A percentile compares a stretch with the other conserved stretches of the same genome.
Evolutionary conservation across 2,888 invertebrate species (phyloP).

Genomic region (Thymelicus sylvestris): DNA sequence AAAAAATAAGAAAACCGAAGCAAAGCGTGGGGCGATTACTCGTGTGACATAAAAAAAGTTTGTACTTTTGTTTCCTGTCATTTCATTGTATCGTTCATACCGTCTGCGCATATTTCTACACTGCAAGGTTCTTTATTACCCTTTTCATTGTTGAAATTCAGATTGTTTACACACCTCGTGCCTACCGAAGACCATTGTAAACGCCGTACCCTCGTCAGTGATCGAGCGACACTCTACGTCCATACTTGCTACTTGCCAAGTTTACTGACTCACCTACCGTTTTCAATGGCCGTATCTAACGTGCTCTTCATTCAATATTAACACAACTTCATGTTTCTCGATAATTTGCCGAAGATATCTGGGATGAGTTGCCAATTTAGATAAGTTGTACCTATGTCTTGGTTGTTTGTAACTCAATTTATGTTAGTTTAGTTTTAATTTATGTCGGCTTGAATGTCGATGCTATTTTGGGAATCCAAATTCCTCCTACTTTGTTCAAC

Average conservation of each 20-base stretch:
- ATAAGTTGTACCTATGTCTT: not conserved
- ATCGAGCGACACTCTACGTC: conserved; percentile 19
- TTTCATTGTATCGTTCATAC: too few relatives aligned
- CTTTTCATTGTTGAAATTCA: conserved; percentile 18
- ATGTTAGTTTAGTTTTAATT: not conserved
- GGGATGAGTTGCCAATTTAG: not conserved
- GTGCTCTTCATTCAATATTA: not conserved
- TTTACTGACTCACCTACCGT: conserved; percentile 1
- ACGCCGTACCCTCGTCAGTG: conserved; percentile 19
- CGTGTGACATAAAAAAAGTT: too few relatives aligned
- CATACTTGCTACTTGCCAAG: not conserved
- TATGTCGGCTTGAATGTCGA: not conserved
- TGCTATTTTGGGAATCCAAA: not conserved
- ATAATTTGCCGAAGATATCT: not conserved
- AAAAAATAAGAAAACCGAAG: too few relatives aligned
- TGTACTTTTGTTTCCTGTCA: too few relatives aligned
- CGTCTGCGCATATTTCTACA: too few relatives aligned
- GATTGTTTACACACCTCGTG: conserved; percentile 26
- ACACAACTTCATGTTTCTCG: not conserved
- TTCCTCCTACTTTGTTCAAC: too few relatives aligned
- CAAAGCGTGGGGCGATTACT: too few relatives aligned
- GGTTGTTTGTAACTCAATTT: not conserved
- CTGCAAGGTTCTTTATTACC: not conserved
- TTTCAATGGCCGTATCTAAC: conserved; percentile 1
- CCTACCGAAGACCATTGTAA: conserved; percentile 12